Percentiles rank a stretch among this genome's conserved stretches.
These are phyloP conservation scores for Oreochromis aureus DNA, from an alignment of 2,113 vertebrate species.

Conservation along the genomic window DNA sequence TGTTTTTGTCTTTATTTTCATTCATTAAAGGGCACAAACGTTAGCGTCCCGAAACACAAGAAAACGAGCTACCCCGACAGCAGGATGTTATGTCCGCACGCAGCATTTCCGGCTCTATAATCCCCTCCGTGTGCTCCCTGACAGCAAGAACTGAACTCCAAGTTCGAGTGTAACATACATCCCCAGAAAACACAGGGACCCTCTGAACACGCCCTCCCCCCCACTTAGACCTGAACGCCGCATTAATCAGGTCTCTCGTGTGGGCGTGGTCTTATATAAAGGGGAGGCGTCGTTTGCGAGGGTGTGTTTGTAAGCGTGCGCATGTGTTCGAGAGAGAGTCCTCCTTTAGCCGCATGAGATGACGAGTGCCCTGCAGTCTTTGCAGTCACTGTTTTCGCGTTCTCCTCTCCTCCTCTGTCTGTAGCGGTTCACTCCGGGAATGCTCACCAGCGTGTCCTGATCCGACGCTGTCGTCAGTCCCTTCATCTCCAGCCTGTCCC, in stretches of 20 bases:
- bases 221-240: slow-evolving; percentile 40
- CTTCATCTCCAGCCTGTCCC: not conserved
- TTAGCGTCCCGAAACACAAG: not conserved
- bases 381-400: slow-evolving; percentile 33
- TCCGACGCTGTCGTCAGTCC: slow-evolving; percentile 7
- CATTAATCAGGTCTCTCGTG: slow-evolving; percentile 35
- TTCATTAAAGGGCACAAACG: not conserved
- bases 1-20: not conserved
- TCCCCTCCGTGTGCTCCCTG: not conserved
- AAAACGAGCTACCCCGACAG: not conserved
- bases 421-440: slow-evolving; percentile 42
- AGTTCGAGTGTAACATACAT: not conserved
- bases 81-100: not conserved
- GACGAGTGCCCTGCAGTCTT: slow-evolving; percentile 54
- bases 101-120: not conserved
- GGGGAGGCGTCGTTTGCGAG: slow-evolving; percentile 48
- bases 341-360: slow-evolving; percentile 51
- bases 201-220: slow-evolving; percentile 18
- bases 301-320: not conserved
- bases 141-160: not conserved
- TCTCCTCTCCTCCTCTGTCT: not conserved
- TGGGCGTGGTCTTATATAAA: slow-evolving; percentile 42
- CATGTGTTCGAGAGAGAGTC: not conserved
- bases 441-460: slow-evolving; percentile 55
- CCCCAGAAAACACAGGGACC: not conserved